phyloP scores from a whole-genome alignment of 1,140 invertebrate genomes.

The Penaeus indicus region DNA sequence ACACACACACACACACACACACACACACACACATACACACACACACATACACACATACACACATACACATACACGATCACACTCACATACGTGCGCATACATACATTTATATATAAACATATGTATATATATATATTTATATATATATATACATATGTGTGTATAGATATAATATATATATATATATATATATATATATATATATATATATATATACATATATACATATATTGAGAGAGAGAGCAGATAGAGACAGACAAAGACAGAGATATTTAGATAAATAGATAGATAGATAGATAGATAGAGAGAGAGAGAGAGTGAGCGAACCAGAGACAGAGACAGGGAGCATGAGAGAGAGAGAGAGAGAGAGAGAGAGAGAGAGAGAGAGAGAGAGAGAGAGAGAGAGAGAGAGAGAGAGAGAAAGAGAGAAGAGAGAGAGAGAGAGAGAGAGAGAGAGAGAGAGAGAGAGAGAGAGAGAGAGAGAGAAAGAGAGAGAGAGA shows the following conservation, averaged over 20 bases:
- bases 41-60: background rate
- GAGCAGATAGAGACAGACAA: too few relatives aligned
- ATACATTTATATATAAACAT: background rate
- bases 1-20: background rate
- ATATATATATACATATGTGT: background rate
- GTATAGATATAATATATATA: too few relatives aligned
- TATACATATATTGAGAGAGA: constrained; percentile 15
- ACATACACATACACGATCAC: background rate
- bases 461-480: too few relatives aligned
- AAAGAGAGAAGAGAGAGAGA: too few relatives aligned
- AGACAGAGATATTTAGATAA: background rate
- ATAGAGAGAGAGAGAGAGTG: background rate
- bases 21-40: background rate
- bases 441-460: too few relatives aligned
- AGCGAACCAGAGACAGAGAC: background rate
- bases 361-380: constrained; percentile 12
- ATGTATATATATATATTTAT: background rate
- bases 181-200: constrained; percentile 7
- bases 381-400: background rate
- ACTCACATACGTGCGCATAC: background rate
- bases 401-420: too few relatives aligned
- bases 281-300: background rate
- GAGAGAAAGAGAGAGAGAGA: too few relatives aligned
- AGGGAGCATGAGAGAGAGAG: background rate
- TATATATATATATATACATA: constrained; percentile 11